Conservation (phyloP, 2,888 invertebrate genomes). For the Empis livida region DNA sequence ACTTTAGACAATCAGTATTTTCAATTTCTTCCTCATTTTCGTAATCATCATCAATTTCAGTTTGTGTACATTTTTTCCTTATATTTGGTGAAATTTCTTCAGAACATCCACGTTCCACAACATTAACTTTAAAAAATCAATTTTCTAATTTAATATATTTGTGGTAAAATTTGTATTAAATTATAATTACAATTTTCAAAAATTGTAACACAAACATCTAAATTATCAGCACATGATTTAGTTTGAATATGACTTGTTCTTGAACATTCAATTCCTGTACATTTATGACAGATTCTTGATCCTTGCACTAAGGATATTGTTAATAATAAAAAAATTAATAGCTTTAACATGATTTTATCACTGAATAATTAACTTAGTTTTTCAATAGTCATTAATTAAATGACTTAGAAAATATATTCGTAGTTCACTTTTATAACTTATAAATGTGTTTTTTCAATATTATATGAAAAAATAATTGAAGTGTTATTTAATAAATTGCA, state of each 20-base stretch:
- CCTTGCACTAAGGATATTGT: neutral
- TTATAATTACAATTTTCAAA: neutral
- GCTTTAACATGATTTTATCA: too few relatives aligned
- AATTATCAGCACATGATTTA: conserved; percentile 20
- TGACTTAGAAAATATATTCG: too few relatives aligned
- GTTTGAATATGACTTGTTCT: conserved; percentile 17
- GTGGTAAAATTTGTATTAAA: too few relatives aligned
- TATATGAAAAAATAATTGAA: too few relatives aligned
- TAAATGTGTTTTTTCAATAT: too few relatives aligned
- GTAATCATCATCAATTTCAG: neutral
- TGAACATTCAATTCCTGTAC: conserved; percentile 26
- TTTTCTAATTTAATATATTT: too few relatives aligned
- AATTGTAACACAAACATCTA: conserved; percentile 28
- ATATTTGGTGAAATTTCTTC: neutral
- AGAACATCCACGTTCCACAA: neutral
- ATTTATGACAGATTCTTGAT: conserved; percentile 22
- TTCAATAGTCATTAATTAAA: too few relatives aligned
- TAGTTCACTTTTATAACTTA: too few relatives aligned
- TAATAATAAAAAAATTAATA: too few relatives aligned
- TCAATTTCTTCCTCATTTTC: conserved; percentile 4
- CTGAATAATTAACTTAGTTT: too few relatives aligned
- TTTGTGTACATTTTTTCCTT: neutral
- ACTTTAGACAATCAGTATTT: conserved; percentile 22
- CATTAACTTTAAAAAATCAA: neutral
- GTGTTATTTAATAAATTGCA: too few relatives aligned